Evolutionary conservation across 2,797 vertebrate species (phyloP), one percentile per base, ranked within the genome.

Genomic region (Mormyrus proboscirostris): DNA sequence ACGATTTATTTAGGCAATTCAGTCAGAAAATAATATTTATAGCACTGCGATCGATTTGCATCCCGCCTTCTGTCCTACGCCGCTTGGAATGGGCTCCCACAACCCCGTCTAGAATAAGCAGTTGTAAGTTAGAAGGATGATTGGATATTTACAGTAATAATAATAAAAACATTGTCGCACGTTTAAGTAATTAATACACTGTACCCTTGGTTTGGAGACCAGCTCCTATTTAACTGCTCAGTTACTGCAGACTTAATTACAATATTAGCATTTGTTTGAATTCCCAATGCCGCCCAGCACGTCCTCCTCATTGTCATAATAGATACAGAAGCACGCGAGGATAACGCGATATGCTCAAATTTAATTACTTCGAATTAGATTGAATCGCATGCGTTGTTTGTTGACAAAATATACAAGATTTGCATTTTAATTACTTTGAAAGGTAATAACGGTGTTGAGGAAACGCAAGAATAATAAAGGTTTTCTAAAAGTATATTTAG

Each of bases 181-280:
- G 38, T 82, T 82, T 76, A 22, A n/a, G 76, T 10, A 82, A 82
- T 47, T 44, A 47, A 82, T 47, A 82, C 2, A 10, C 76, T 82
- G 41, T 47, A 5, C 41, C 38, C 41, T n/a, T n/a, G 7, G 38
- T 82, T 82, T 47, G 2, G 76, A 82, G 76, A 44, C 76, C 19
- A 82, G 22, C 6, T n/a, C 38, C 16, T 47, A 44, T 44, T 44
- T n/a, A 82, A 82, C 38, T 82, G 76, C n/a, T 82, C 41, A 44
- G 19, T 44, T 82, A 82, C 76, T n/a, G 41, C 76, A 82, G 76
- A 47, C 76, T 19, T 44, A 82, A 82, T 82, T 82, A 82, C 76
- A 47, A 82, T 82, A 82, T 47, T 47, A 44, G 41, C 76, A 82
- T 82, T 76, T 76, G 69, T 76, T 76, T 76, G 69, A 76, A 82